Conservation (phyloP, 2,797 vertebrate genomes). For the Ibycter americanus region DNA sequence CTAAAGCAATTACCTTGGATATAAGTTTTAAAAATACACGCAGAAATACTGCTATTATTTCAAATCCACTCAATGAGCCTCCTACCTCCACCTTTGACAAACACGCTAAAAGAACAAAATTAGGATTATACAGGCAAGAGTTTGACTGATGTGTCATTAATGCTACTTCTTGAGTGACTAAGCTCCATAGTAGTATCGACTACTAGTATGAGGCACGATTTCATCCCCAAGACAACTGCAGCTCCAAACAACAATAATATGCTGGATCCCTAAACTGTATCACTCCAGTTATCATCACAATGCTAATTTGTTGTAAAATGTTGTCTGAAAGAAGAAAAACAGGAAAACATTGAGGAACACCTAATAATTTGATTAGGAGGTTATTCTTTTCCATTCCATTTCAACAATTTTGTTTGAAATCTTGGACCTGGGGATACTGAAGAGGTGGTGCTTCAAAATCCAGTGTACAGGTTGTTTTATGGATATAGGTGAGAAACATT, state of each 20-base stretch:
- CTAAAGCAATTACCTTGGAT: not conserved
- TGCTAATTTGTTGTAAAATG: not conserved
- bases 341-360: not conserved
- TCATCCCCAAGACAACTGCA: not conserved
- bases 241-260: not conserved
- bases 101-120: not conserved
- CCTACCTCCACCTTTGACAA: constrained; percentile 37
- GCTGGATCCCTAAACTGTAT: not conserved
- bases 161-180: constrained; percentile 37
- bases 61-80: constrained; percentile 46
- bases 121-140: not conserved
- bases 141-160: constrained; percentile 33
- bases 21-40: not conserved
- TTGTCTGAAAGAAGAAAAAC: not conserved
- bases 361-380: not conserved
- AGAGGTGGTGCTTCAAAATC: not conserved
- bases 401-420: not conserved
- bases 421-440: not conserved
- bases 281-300: not conserved
- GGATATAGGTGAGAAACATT: not conserved
- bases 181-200: constrained; percentile 22
- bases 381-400: not conserved
- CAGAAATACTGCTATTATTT: not conserved
- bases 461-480: not conserved
- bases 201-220: not conserved